Evolutionary conservation across 1,140 invertebrate genomes (phyloP).

Genomic region (Zelostemma sp.): DNA sequence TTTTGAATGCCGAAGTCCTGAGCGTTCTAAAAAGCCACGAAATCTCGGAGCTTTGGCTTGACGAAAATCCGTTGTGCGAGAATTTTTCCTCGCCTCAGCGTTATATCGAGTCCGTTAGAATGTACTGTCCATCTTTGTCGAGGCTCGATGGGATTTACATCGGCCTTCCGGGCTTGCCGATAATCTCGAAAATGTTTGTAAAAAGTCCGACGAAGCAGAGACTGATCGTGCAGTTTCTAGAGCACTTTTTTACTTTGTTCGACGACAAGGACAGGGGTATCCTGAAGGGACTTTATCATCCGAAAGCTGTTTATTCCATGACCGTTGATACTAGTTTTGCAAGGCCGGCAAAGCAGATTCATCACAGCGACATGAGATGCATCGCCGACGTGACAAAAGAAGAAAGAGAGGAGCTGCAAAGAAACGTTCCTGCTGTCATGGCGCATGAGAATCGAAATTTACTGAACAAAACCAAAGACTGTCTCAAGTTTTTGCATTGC

Average conservation of each 20-base stretch:
- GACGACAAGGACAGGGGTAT: conserved; percentile 57
- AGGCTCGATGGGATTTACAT: conserved; percentile 59
- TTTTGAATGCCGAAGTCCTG: conserved; percentile 54
- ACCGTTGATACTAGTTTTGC: conserved; percentile 42
- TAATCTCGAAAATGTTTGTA: conserved; percentile 47
- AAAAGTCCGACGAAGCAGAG: conserved; percentile 33
- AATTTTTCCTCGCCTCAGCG: conserved; percentile 57
- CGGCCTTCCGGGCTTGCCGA: conserved; percentile 41
- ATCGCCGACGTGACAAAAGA: neutral
- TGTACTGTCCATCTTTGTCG: conserved; percentile 56
- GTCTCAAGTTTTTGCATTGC: conserved; percentile 41
- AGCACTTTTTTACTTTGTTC: conserved; percentile 62
- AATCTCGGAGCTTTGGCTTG: conserved; percentile 60
- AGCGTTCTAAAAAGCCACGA: conserved; percentile 44
- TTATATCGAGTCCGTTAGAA: conserved; percentile 55
- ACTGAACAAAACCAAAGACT: conserved; percentile 3
- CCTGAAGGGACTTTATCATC: conserved; percentile 58
- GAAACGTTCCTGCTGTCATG: conserved; percentile 26
- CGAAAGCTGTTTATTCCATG: conserved; percentile 59
- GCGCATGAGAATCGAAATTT: conserved; percentile 53
- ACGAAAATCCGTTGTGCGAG: conserved; percentile 65
- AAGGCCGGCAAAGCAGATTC: conserved; percentile 21
- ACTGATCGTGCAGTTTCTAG: conserved; percentile 56
- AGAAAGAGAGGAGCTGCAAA: conserved; percentile 15
- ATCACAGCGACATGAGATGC: conserved; percentile 2